Evolutionary conservation across 2,888 invertebrate species (phyloP), one percentile per base, ranked within the genome.

Genomic region (Blastobasis lacticolella): DNA sequence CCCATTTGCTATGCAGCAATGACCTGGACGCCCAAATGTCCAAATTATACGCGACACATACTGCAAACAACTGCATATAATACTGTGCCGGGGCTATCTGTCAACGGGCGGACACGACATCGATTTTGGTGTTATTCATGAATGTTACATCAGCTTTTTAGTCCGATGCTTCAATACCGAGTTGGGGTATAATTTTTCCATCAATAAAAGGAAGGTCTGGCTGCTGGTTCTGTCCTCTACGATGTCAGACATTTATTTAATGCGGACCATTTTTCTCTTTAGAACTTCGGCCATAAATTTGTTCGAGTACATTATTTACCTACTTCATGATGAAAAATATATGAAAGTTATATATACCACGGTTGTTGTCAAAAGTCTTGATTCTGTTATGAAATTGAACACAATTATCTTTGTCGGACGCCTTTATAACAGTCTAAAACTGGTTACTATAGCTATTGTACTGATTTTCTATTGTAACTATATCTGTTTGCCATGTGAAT

Each of bases 41-140:
- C 57, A 64, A 78, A 84, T 83, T 85, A 82, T 81, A 74, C 77
- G 61, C 53, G 57, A 69, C 59, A 57, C 52, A 62, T 66, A 68
- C 66, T 82, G 82, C 81, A 82, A 74, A 78, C 72, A 73, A 77
- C 75, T 85, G 84, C 83, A 84, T 77, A 69, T 73, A 68, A 73
- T 71, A 62, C 61, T 57, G 52, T 53, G 53, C 48, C 46, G 50
- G 10, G 47, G n/a, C 59, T 62, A 81, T 81, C 70, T 66, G 76
- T 83, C 78, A 81, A 67, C 57, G 54, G 45, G 51, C 23, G 38
- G 59, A 52, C 62, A 47, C 56, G 58, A 69, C 75, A 72, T 75
- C 69, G 73, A 71, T 71, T 71, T 73, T 59, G 62, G 67, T 71
- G 70, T 71, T 61, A 58, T 62, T 67, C 69, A 81, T 83, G 78